Conservation (phyloP, 2,113 vertebrate genomes). For the Cariama cristata region DNA sequence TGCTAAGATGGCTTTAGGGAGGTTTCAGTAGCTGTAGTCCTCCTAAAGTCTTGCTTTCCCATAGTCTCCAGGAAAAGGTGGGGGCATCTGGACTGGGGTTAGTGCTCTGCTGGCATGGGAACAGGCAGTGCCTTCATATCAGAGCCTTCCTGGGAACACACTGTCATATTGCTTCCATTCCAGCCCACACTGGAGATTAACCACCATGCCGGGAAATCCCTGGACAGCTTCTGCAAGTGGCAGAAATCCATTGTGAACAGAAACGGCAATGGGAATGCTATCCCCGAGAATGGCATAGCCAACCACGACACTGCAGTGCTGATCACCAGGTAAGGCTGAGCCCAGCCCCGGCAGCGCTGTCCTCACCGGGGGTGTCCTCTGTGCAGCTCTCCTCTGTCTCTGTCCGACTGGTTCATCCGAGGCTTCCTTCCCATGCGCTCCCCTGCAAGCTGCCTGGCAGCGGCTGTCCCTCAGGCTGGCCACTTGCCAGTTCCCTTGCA, state of each 20-base stretch:
- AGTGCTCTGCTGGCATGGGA: neutral
- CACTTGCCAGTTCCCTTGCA: neutral
- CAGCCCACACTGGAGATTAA: slow-evolving; percentile 96
- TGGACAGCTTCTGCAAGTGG: slow-evolving; percentile 99
- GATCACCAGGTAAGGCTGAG: slow-evolving; percentile 88
- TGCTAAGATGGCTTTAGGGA: neutral
- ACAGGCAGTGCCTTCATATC: neutral
- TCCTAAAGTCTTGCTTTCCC: neutral
- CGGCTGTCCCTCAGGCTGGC: neutral
- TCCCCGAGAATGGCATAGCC: slow-evolving; percentile 95
- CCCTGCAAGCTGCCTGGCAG: neutral
- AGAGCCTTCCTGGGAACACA: neutral
- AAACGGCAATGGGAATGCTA: slow-evolving; percentile 92
- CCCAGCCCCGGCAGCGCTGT: accelerated
- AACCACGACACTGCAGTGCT: slow-evolving; percentile 96
- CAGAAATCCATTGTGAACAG: slow-evolving; percentile 96
- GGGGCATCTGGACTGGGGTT: neutral
- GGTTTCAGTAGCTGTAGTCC: neutral
- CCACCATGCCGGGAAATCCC: slow-evolving; percentile 95
- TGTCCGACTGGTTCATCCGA: neutral
- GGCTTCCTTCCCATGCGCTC: neutral
- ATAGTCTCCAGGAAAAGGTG: accelerated
- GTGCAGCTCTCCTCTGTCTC: neutral
- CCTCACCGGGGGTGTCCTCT: neutral
- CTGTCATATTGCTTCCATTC: neutral